phyloP scores from a whole-genome alignment of 2,888 invertebrate genomes.

The Dicyrtoma fusca region DNA sequence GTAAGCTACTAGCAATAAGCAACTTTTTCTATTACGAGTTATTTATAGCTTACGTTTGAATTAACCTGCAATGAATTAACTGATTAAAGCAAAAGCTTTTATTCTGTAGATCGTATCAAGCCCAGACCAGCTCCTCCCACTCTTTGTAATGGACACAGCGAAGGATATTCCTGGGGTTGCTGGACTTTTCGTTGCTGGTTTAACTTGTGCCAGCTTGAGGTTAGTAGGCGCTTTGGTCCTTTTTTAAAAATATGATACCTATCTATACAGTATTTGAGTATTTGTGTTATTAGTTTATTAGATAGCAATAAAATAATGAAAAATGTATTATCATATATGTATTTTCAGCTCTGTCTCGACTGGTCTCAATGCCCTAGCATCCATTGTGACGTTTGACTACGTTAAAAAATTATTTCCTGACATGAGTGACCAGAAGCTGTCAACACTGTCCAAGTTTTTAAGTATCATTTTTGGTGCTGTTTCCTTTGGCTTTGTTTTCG shows the following conservation, averaged over 20 bases:
- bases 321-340: neutral
- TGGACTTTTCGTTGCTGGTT: conserved; percentile 91
- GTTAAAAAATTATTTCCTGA: conserved; percentile 48
- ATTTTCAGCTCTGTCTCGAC: conserved; percentile 64
- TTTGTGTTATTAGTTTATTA: too few relatives aligned
- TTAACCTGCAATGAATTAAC: too few relatives aligned
- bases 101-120: conserved; percentile 1
- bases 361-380: conserved; percentile 64
- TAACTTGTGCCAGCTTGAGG: conserved; percentile 82
- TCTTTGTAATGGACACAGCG: conserved; percentile 83
- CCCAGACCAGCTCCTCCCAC: conserved; percentile 72
- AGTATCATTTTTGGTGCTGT: conserved; percentile 61
- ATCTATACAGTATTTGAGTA: too few relatives aligned
- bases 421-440: conserved; percentile 59
- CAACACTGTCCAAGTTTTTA: conserved; percentile 61
- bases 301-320: too few relatives aligned
- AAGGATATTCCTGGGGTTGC: conserved; percentile 76
- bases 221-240: too few relatives aligned
- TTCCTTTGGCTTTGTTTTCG: conserved; percentile 62
- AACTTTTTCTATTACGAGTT: too few relatives aligned
- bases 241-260: too few relatives aligned
- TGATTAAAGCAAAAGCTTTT: neutral
- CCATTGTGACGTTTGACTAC: conserved; percentile 63
- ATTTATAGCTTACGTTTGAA: too few relatives aligned
- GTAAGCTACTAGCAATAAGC: conserved; percentile 58